Base-by-base conservation (phyloP, 2,888 invertebrate species). In the Oligia latruncula region DNA sequence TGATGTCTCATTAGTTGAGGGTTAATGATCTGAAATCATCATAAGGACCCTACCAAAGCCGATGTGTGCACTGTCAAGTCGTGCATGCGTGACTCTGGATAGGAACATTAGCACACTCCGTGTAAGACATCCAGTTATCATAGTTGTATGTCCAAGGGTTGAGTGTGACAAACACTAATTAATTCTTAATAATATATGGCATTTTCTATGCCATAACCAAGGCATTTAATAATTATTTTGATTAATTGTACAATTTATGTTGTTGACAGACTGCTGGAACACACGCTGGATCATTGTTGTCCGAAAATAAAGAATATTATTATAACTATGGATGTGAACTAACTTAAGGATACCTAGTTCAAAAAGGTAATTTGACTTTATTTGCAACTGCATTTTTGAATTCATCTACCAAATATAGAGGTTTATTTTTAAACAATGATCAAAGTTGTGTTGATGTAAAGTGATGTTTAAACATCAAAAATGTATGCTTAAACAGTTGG, bases 41-140 rank as follows among this genome's bases (percentile, higher is more conserved):
- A 75, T n/a, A 5, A 68, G 4, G 8, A 96, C 96, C 96, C 96
- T 97, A 95, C 96, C 96, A 96, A 97, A 97, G 96, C 96, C 96
- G 96, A 95, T 96, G 95, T 93, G 91, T 96, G 95, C 86, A 91
- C 91, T 90, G 91, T 87, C 72, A 85, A 85, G 89, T 87, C 89
- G 93, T 92, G 89, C 95, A 94, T 93, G 90, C 91, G 90, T 96
- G 96, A 96, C 96, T 97, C 95, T 96, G 96, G 96, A 85, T 95
- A 96, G 96, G 96, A 95, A 96, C 95, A 96, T 94, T 91, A 95
- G 72, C 91, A 95, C 95, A 95, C 94, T 95, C 95, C 85, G 96
- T 97, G 96, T 97, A 96, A 95, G 95, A 96, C 92, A 85, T 93
- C 80, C 90, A 84, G 89, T 91, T 94, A 2, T 23, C 43, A 90